Evolutionary conservation across 2,113 vertebrate species (phyloP), one percentile per base, ranked within the genome.

Genomic region (Otolemur garnettii): DNA sequence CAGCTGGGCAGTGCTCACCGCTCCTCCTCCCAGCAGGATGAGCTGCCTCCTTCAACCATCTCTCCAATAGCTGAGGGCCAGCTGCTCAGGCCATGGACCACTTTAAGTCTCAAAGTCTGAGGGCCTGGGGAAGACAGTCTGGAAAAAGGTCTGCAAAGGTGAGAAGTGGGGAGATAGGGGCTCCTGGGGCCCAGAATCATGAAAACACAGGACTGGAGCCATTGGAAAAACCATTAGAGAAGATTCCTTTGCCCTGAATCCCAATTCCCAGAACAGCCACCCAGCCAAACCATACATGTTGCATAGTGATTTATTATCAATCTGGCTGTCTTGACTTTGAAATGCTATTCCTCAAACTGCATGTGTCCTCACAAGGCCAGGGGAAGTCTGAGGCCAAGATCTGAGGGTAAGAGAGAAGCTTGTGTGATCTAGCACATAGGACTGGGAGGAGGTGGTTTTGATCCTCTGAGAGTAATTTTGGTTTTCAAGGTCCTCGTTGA

Each of bases 171-270:
- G 28, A 6, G 64, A n/a, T 62, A 33, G 17, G 42, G 42, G 35
- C 14, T 50, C 57, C 35, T 3, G 14, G 64, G 26, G 24, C 24
- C 69, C 64, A 60, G 68, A 24, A 35, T 68, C 28, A 21, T 0
- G 0, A 89, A 91, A 62, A 60, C 68, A 24, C 10, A 95, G 92
- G 22, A 17, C 53, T 12, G 4, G 7, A 15, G 64, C 55, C 79
- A 68, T 91, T 83, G 87, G 97, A 97, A 97, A 97, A 97, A 68
- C 77, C 91, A 92, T 93, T 45, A 79, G 45, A n/a, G 17, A 13
- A 53, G 92, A 95, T 95, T 96, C 81, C 35, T 96, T 75, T 95
- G 78, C 87, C 87, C 85, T 86, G 92, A 91, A 38, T 90, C 66
- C 35, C 53, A 28, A 18, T 94, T 86, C 80, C 83, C 87, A 88